A percentile compares a stretch with the other conserved stretches of the same genome.
Conservation (phyloP, 2,797 vertebrate genomes). For the Cryptoblepharus egeriae region DNA sequence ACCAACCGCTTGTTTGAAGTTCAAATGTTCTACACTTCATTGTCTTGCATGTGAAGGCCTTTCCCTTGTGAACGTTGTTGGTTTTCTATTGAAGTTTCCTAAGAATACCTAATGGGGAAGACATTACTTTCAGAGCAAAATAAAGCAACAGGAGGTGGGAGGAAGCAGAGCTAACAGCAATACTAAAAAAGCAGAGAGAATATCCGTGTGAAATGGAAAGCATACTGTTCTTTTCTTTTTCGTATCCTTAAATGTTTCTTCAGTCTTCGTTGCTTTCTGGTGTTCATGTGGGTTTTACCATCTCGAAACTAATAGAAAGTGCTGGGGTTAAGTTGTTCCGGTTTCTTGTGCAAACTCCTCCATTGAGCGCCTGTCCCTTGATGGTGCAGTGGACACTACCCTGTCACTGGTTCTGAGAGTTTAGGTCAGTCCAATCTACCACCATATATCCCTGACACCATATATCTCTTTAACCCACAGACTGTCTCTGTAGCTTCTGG, state of each 20-base stretch:
- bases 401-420: too few species aligned
- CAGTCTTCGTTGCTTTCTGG: background rate
- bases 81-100: slow-evolving; percentile 34
- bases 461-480: too few species aligned
- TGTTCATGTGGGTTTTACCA: background rate
- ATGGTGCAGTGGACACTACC: too few species aligned
- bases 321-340: too few species aligned
- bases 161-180: background rate
- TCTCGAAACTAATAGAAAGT: background rate
- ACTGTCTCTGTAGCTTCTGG: too few species aligned
- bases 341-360: too few species aligned
- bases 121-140: slow-evolving; percentile 10
- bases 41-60: slow-evolving; percentile 44
- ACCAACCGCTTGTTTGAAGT: slow-evolving; percentile 62
- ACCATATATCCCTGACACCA: too few species aligned
- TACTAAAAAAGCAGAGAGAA: slow-evolving; percentile 21
- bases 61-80: slow-evolving; percentile 38
- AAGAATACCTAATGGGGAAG: slow-evolving; percentile 35
- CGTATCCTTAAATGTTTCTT: background rate
- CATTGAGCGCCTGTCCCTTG: too few species aligned
- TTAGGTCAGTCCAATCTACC: too few species aligned
- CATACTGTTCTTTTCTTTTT: background rate
- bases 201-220: slow-evolving; percentile 8
- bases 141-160: background rate
- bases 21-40: slow-evolving; percentile 45